Evolutionary conservation across 2,797 vertebrate species (phyloP), one percentile per base, ranked within the genome.

Genomic region (Mus caroli): DNA sequence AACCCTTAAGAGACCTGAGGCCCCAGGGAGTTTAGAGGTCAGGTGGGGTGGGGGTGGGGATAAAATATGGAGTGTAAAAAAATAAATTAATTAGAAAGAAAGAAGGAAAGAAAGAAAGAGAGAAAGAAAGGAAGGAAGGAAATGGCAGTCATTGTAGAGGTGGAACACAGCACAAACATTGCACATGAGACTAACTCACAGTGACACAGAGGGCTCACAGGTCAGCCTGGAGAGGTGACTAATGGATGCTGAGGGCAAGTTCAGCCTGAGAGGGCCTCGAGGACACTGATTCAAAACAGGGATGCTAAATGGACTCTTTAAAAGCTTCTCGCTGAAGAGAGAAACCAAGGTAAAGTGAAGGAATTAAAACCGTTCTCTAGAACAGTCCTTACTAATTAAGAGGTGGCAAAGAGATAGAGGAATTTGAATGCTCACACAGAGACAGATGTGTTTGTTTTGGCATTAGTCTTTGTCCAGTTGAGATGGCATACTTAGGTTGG

Each of bases 91-190:
- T 46, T 46, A 50, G 50, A 50, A 11, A 50, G 50, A 50, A 12
- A 50, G 50, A 50, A 12, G 12, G 50, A 50, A 12, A 50, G 10
- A 46, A 46, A 50, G 50, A 50, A 50, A 50, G 46, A 50, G 1
- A 50, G 50, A 50, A 50, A 50, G 50, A 50, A 50, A 50, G 50
- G 12, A 50, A 50, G 50, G 9, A 10, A 50, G 50, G 50, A 97
- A 97, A 85, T 92, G 82, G 75, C 62, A 94, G 75, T 58, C 90
- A 94, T 92, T 97, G 64, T 85, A 97, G 91, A 97, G 89, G 77
- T 96, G 82, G 88, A 92, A 95, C 90, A 86, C 73, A 89, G 88
- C 64, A 78, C 83, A 88, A 90, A 90, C 92, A 94, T 87, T 94
- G 90, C 62, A 73, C 52, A 50, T 83, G 96, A 96, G 80, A 78